Evolutionary conservation across 2,113 vertebrate genomes (phyloP).

Genomic region (Blennius ocellaris): DNA sequence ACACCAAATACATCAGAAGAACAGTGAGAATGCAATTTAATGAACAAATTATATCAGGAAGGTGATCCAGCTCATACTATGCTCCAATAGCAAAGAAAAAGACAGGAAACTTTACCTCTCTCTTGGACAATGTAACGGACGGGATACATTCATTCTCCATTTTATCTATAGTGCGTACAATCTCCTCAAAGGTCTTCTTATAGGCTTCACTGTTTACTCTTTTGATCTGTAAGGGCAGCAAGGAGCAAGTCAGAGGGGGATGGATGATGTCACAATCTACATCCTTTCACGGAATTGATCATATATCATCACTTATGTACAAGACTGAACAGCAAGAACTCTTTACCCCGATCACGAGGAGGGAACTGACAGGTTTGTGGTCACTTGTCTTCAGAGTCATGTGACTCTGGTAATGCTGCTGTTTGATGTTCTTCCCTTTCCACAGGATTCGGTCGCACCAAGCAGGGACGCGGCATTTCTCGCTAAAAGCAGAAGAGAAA

Average conservation of each 20-base stretch:
- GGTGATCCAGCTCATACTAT: not conserved
- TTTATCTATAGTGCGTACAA: conserved; percentile 93
- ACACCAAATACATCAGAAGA: not conserved
- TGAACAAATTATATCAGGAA: not conserved
- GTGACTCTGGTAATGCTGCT: conserved; percentile 92
- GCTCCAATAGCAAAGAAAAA: not conserved
- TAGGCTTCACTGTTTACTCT: conserved; percentile 89
- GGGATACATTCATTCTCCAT: conserved; percentile 98
- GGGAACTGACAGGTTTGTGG: conserved; percentile 96
- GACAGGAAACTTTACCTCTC: conserved; percentile 84
- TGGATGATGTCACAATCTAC: not conserved
- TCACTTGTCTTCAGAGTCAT: conserved; percentile 95
- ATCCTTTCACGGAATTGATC: not conserved
- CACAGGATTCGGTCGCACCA: conserved; percentile 98
- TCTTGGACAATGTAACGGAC: conserved; percentile 88
- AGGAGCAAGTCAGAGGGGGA: conserved; percentile 5
- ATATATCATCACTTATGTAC: too few relatives aligned
- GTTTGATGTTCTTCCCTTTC: conserved; percentile 89
- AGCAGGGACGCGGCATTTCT: conserved; percentile 94
- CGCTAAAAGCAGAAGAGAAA: conserved; percentile 77
- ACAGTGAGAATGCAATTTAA: not conserved
- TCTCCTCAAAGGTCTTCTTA: conserved; percentile 92
- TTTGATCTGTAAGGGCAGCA: conserved; percentile 86
- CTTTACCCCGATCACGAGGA: conserved; percentile 91
- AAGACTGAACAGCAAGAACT: not conserved